phyloP scores from a whole-genome alignment of 2,888 invertebrate species.

The Dioctria linearis region DNA sequence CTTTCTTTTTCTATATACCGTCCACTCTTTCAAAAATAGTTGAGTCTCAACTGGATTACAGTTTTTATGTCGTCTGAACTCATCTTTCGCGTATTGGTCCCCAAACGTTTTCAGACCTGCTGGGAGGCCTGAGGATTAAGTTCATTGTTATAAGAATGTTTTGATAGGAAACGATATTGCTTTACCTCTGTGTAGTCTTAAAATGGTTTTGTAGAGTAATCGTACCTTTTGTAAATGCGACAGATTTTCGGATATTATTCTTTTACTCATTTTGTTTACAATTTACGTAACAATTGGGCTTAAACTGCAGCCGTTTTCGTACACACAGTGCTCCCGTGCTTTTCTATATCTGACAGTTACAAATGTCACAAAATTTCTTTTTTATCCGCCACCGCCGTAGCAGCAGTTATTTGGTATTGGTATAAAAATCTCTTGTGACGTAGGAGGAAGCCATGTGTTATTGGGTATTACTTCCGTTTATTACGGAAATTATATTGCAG shows the following conservation, averaged over 20 bases:
- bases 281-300: background rate
- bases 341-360: no score
- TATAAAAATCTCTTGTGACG: no score
- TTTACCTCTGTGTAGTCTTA: constrained; percentile 80
- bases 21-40: constrained; percentile 91
- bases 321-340: no score
- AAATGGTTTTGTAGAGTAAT: constrained; percentile 83
- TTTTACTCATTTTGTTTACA: constrained; percentile 63
- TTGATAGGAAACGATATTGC: background rate
- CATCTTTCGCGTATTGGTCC: constrained; percentile 84
- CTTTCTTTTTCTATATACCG: constrained; percentile 72
- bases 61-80: constrained; percentile 88
- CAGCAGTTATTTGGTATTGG: no score
- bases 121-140: constrained; percentile 74
- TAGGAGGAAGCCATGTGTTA: no score
- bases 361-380: no score
- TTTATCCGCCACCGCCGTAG: no score
- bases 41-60: constrained; percentile 80
- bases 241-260: constrained; percentile 63
- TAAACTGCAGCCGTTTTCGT: no score
- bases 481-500: no score
- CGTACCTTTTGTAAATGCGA: constrained; percentile 78
- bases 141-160: background rate
- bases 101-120: constrained; percentile 80
- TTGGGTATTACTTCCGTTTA: no score